Base-by-base conservation (phyloP, 2,797 vertebrate species). In the Hyperoplus immaculatus region DNA sequence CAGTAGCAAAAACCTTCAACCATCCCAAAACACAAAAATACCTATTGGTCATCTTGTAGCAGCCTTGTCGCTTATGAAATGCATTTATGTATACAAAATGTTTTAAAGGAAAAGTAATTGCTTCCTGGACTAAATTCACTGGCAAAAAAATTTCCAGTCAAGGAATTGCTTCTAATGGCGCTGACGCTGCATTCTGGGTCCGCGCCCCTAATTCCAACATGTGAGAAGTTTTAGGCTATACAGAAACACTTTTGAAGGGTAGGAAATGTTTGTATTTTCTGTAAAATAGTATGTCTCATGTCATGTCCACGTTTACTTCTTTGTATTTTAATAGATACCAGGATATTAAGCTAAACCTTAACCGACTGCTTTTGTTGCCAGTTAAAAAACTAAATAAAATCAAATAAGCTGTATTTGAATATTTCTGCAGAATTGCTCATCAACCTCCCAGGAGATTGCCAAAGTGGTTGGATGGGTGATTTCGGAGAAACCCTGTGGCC, bases 251-350 rank as follows among this genome's bases (percentile, higher is more conserved):
- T 43, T 66, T 53, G 39, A 15, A 45, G 9, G 38, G 38, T n/a
- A 14, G 46, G 47, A 74, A 64, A 75, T 16, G 1, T 21, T 63
- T 2, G 36, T 61, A 49, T 49, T 75, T 80, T 49, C 29, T 49
- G 49, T 75, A 39, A 65, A 75, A 70, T 50, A 47, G 15, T 51
- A 46, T 36, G 14, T 14, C 46, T 38, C 12, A 1, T 11, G 51
- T 59, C 46, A 56, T 56, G 8, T 57, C 16, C 21, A 18, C 3
- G 7, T 21, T 42, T 11, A 67, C 7, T n/a, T 73, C 50, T 66
- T 49, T 29, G 18, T 3, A 42, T 66, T 60, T 60, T 49, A 46
- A 43, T 14, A 11, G 57, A 12, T 43, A n/a, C 38, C 3, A 5
- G 45, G 29, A 47, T 14, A 12, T 64, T 29, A 41, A 16, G 4